Percentiles rank a stretch among this genome's conserved stretches.
Evolutionary conservation across 2,113 vertebrate species (phyloP).

Genomic region (Cepphus grylle): DNA sequence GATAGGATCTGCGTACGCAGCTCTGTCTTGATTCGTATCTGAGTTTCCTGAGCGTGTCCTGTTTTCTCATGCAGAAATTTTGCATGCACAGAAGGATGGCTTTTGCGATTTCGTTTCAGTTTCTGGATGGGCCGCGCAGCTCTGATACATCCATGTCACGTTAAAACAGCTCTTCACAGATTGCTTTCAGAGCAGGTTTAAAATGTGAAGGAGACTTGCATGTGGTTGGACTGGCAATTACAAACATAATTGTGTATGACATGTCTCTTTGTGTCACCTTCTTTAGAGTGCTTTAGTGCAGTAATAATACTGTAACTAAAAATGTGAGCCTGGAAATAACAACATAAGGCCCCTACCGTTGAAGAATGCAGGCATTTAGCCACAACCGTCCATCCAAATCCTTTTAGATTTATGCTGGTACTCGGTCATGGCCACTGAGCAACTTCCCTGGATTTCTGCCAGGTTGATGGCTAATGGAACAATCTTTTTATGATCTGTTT

Average conservation of each 20-base stretch:
- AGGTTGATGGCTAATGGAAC: constrained; percentile 7
- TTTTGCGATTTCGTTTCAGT: background rate
- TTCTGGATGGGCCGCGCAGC: background rate
- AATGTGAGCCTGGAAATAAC: background rate
- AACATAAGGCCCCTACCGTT: background rate
- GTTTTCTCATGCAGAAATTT: background rate
- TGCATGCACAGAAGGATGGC: background rate
- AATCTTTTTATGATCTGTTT: constrained; percentile 35
- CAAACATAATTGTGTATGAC: background rate
- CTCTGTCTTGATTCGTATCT: fast-evolving
- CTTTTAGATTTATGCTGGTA: background rate
- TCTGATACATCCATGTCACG: fast-evolving
- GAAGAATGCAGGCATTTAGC: background rate
- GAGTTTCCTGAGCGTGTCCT: background rate
- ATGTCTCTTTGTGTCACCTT: background rate
- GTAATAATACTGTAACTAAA: background rate
- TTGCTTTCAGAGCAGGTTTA: background rate
- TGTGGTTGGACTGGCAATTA: background rate
- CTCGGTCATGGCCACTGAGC: background rate
- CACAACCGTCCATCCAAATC: background rate
- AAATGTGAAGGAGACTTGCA: background rate
- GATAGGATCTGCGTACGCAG: background rate
- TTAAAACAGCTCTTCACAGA: background rate
- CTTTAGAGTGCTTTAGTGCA: background rate
- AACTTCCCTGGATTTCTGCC: constrained; percentile 17